Conservation (phyloP, 2,888 invertebrate genomes). For the Campoplex capitator region DNA sequence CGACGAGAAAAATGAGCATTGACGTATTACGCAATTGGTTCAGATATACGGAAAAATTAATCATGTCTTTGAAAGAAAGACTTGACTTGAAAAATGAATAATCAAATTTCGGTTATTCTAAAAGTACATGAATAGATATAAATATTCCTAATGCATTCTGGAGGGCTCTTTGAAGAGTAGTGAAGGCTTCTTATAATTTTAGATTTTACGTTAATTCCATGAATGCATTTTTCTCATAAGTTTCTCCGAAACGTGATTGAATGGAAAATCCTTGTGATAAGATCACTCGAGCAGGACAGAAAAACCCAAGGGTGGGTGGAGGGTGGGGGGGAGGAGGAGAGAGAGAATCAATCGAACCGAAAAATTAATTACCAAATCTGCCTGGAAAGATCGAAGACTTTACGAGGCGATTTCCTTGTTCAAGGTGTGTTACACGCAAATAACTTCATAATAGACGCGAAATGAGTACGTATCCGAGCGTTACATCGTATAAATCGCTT, state of each 20-base stretch:
- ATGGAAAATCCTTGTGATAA: not conserved
- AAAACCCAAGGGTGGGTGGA: too few relatives aligned
- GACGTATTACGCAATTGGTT: not conserved
- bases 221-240: not conserved
- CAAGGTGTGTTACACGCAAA: slow-evolving; percentile 31
- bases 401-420: slow-evolving; percentile 54
- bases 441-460: slow-evolving; percentile 2
- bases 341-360: not conserved
- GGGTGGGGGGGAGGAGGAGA: not conserved
- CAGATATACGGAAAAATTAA: not conserved
- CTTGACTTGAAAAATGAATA: not conserved
- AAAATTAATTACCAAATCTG: slow-evolving; percentile 37
- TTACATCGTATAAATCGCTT: slow-evolving; percentile 66
- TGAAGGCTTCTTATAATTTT: too few relatives aligned
- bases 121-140: too few relatives aligned
- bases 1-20: not conserved
- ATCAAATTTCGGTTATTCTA: too few relatives aligned
- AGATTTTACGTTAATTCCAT: too few relatives aligned
- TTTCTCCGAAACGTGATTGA: not conserved
- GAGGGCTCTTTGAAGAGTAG: too few relatives aligned
- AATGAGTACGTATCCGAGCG: slow-evolving; percentile 62
- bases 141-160: too few relatives aligned
- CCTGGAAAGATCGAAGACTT: slow-evolving; percentile 8
- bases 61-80: not conserved
- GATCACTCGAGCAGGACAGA: too few relatives aligned